Evolutionary conservation across 2,113 vertebrate genomes (phyloP).

Genomic region (Vulpes lagopus): DNA sequence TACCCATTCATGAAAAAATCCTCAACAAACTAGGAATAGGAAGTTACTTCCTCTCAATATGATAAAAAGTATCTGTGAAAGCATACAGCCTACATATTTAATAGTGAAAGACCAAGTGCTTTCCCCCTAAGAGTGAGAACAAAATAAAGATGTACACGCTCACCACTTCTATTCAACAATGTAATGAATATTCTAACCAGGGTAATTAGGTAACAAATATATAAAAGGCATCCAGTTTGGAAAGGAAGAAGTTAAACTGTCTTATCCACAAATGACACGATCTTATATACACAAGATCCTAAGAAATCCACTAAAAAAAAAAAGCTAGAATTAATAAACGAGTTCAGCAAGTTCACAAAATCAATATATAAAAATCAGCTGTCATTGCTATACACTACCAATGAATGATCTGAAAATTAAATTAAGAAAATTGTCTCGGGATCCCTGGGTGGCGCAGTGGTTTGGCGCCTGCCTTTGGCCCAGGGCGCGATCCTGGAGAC

Average conservation of each 20-base stretch:
- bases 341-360: neutral
- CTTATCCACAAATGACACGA: neutral
- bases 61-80: neutral
- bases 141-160: neutral
- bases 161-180: neutral
- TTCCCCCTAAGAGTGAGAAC: neutral
- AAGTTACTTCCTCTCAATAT: neutral
- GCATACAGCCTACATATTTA: neutral
- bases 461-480: too few species aligned
- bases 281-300: neutral
- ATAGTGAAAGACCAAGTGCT: neutral
- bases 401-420: neutral
- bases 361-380: neutral
- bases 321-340: neutral
- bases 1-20: neutral
- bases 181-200: neutral
- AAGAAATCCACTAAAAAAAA: neutral
- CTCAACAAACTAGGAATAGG: neutral
- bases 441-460: too few species aligned
- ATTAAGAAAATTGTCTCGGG: neutral
- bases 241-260: neutral
- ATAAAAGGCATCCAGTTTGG: neutral
- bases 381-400: neutral
- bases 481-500: too few species aligned
- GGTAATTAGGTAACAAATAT: neutral